A percentile compares a stretch with the other conserved stretches of the same genome.
phyloP scores from a whole-genome alignment of 92 coral and sea anemone species.

The Porites lobata region DNA sequence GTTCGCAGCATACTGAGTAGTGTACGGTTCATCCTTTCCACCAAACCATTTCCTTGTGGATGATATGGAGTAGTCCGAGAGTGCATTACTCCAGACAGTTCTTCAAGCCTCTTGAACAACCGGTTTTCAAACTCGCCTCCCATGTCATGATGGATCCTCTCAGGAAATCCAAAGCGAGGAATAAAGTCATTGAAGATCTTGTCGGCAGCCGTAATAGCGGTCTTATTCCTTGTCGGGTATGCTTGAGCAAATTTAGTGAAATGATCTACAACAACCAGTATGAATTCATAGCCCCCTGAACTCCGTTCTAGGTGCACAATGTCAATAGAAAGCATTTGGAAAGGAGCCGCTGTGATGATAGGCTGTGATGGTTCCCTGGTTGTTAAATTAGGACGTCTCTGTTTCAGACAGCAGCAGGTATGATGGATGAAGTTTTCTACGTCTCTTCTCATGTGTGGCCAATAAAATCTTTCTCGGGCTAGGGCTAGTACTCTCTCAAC shows the following conservation, averaged over 20 bases:
- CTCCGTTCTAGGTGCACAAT: conserved; percentile 25
- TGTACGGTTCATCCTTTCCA: conserved; percentile 56
- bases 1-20: conserved; percentile 68
- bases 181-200: too few species aligned
- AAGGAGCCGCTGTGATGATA: conserved; percentile 28
- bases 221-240: too few species aligned
- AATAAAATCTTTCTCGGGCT: conserved; percentile 59
- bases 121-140: too few species aligned
- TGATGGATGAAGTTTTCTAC: conserved; percentile 36
- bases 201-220: too few species aligned
- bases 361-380: conserved; percentile 56
- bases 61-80: not conserved
- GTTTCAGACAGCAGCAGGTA: conserved; percentile 45
- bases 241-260: not conserved
- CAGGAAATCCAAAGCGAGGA: too few species aligned
- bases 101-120: too few species aligned
- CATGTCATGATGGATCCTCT: too few species aligned
- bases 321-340: conserved; percentile 30
- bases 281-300: conserved; percentile 22
- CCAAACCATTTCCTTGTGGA: not conserved
- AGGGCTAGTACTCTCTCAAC: conserved; percentile 52
- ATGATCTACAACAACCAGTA: conserved; percentile 25
- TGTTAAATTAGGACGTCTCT: conserved; percentile 38
- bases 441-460: conserved; percentile 57
- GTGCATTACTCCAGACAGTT: too few species aligned